These are phyloP conservation scores for Lepidochrysops patricia DNA, from an alignment of 2,888 invertebrate genomes.

Conservation along the genomic window DNA sequence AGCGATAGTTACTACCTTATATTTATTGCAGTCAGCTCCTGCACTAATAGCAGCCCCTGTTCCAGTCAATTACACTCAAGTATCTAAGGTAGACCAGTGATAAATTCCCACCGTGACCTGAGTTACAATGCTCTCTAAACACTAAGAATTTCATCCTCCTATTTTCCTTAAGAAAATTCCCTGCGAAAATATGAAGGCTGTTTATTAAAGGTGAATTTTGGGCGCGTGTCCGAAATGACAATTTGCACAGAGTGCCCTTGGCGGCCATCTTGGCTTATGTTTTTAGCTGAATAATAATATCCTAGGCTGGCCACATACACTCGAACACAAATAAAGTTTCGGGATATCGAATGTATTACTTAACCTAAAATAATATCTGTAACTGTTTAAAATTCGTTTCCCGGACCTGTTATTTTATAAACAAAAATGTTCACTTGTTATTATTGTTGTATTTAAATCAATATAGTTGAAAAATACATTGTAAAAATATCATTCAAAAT, in stretches of 20 bases:
- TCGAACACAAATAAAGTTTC: too few relatives aligned
- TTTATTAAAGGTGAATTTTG: slow-evolving; percentile 64
- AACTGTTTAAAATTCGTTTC: too few relatives aligned
- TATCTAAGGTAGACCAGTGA: slow-evolving; percentile 44
- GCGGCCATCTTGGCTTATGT: background rate
- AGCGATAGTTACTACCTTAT: background rate
- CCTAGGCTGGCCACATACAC: too few relatives aligned
- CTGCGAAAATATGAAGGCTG: slow-evolving; percentile 61
- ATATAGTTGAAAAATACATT: too few relatives aligned
- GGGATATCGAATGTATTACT: too few relatives aligned
- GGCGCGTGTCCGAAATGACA: slow-evolving; percentile 60
- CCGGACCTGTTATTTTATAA: too few relatives aligned
- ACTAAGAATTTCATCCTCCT: slow-evolving; percentile 43
- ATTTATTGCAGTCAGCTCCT: background rate
- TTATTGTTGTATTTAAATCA: too few relatives aligned
- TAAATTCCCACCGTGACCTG: slow-evolving; percentile 57
- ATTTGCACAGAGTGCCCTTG: slow-evolving; percentile 23
- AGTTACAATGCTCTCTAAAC: slow-evolving; percentile 50
- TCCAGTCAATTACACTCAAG: slow-evolving; percentile 48
- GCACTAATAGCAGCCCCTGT: slow-evolving; percentile 26
- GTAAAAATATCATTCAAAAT: too few relatives aligned
- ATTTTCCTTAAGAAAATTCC: slow-evolving; percentile 48
- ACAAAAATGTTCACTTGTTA: too few relatives aligned
- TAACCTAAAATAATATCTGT: too few relatives aligned
- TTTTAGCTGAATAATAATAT: background rate